Base-by-base conservation (phyloP, 2,113 vertebrate species). In the Apteryx mantelli region DNA sequence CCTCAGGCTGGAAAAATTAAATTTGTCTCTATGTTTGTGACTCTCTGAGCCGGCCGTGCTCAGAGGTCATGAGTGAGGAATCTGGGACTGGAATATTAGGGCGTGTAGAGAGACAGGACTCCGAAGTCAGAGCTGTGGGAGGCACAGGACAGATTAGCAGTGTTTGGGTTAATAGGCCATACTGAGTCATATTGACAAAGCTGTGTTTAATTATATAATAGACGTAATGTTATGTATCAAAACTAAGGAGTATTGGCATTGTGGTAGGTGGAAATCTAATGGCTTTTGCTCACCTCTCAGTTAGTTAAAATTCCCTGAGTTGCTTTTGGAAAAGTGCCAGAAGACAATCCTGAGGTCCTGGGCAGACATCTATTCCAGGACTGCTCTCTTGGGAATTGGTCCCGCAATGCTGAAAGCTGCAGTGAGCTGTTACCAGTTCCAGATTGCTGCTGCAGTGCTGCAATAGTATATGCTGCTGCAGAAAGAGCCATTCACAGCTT, bases 151-250 rank as follows among this genome's bases (percentile, higher is more conserved):
- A 5, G 26, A n/a, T 55, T n/a, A 63, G 68, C 18, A 3, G 13
- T 32, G 11, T 24, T 14, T 32, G 42, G 26, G 17, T 48, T 56
- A 64, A 15, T 12, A 40, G 46, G 36, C 26, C 63, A 68, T 9
- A 0, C 0, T 44, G 48, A 61, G 44, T 70, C 50, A 4, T 13
- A 19, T 5, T 18, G 60, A 25, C 8, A 42, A 53, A 83, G 19
- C 46, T 71, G 32, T 36, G 44, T 64, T 26, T 88, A 50, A n/a
- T 44, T 17, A 20, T 9, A 48, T 48, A 83, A 24, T 55, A 77
- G 26, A 25, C 2, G 1, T 18, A n/a, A 17, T 38, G 52, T 10
- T 83, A 7, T 70, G 38, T 24, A n/a, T 78, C 58, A 68, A 40
- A 94, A 12, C 66, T n/a, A 53, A 86, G 69, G 5, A 44, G 44